Conservation (phyloP, 2,113 vertebrate genomes). For the Leucoraja erinaceus region DNA sequence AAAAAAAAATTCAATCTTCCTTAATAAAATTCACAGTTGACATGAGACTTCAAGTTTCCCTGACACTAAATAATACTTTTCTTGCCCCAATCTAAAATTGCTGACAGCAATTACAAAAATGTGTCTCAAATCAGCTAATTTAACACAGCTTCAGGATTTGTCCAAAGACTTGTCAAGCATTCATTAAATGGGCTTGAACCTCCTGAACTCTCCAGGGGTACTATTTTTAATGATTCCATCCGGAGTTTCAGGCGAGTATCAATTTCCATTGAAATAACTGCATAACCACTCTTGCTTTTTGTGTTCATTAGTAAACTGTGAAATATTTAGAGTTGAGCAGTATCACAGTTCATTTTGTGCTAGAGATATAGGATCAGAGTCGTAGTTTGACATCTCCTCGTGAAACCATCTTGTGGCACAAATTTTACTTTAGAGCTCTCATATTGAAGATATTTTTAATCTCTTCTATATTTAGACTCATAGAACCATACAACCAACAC, state of each 20-base stretch:
- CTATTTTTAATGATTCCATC: neutral
- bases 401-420: neutral
- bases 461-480: neutral
- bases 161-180: neutral
- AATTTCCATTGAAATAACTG: slow-evolving; percentile 22
- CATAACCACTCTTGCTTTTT: neutral
- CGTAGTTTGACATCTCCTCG: neutral
- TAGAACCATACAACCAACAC: too few species aligned
- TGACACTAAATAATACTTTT: neutral
- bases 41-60: too few species aligned
- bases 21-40: neutral
- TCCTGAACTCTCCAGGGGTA: neutral
- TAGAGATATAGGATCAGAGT: neutral
- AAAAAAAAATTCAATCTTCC: too few species aligned
- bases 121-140: neutral
- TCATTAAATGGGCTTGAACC: neutral
- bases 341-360: neutral
- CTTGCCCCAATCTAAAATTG: neutral
- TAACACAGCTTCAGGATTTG: neutral
- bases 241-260: neutral
- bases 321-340: neutral
- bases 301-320: neutral
- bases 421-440: neutral
- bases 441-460: neutral
- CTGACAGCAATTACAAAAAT: neutral